Percentiles rank a stretch among this genome's conserved stretches.
phyloP scores from a whole-genome alignment of 1,140 invertebrate genomes.

The Calliphora vicina region DNA sequence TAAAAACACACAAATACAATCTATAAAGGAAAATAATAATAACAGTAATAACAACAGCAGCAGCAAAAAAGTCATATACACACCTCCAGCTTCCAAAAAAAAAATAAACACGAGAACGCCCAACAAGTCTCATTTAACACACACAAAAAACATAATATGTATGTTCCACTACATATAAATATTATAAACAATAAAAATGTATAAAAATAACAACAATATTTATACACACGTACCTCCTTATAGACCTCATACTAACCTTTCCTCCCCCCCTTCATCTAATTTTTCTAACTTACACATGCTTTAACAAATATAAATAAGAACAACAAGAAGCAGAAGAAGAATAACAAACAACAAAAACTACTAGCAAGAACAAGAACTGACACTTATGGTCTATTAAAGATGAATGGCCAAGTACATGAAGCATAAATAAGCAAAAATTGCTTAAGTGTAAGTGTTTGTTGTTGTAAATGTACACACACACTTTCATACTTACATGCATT shows the following conservation, averaged over 20 bases:
- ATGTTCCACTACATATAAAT: neutral
- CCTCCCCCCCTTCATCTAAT: too few species aligned
- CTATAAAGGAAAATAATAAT: neutral
- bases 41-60: neutral
- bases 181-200: neutral
- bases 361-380: neutral
- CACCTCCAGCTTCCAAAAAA: neutral
- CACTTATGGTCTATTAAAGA: conserved; percentile 34
- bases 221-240: neutral
- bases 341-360: neutral
- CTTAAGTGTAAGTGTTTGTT: neutral
- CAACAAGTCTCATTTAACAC: conserved; percentile 13
- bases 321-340: neutral
- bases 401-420: conserved; percentile 24
- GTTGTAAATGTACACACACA: too few species aligned
- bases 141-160: neutral
- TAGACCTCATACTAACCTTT: neutral
- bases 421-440: neutral
- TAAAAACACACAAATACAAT: neutral
- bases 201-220: neutral
- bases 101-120: neutral
- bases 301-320: neutral
- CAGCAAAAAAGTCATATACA: neutral
- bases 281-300: neutral
- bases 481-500: too few species aligned